A percentile compares a stretch with the other conserved stretches of the same genome.
Conservation (phyloP, 2,113 vertebrate genomes). For the Amia ocellicauda region DNA sequence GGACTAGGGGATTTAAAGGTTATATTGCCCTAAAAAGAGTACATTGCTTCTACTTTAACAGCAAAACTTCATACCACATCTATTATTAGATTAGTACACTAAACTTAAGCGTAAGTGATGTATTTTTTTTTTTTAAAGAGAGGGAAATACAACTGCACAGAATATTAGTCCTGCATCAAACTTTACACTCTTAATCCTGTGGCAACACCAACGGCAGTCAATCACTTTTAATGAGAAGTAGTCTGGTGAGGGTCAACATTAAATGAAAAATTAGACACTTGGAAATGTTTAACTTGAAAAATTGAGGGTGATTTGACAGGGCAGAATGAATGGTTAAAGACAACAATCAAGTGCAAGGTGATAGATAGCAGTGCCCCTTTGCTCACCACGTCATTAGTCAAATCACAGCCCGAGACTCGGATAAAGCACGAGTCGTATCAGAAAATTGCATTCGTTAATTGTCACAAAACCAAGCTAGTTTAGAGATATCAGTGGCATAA, state of each 20-base stretch:
- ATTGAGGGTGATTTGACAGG: conserved; percentile 38
- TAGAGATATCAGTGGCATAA: not conserved
- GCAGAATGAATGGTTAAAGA: conserved; percentile 63
- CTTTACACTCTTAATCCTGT: too few relatives aligned
- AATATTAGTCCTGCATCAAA: too few relatives aligned
- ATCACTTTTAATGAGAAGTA: conserved; percentile 42
- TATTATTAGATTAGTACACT: too few relatives aligned
- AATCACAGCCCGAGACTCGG: conserved; percentile 42
- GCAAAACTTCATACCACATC: too few relatives aligned
- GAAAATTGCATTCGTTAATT: conserved; percentile 45
- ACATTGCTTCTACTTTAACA: too few relatives aligned
- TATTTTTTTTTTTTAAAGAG: too few relatives aligned
- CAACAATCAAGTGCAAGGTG: conserved; percentile 59
- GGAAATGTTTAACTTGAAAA: conserved; percentile 48
- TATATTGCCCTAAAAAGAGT: too few relatives aligned
- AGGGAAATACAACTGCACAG: too few relatives aligned
- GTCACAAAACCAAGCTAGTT: conserved; percentile 8
- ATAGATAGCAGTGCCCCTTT: conserved; percentile 54
- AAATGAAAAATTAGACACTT: conserved; percentile 48
- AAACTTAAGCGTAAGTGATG: too few relatives aligned
- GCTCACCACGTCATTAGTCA: conserved; percentile 57
- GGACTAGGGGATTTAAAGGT: too few relatives aligned
- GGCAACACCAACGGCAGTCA: conserved; percentile 20
- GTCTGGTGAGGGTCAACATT: conserved; percentile 39
- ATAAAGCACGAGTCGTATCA: conserved; percentile 36